A percentile compares a stretch with the other conserved stretches of the same genome.
Evolutionary conservation across 2,888 invertebrate species (phyloP).

Genomic region (Eumerus sabulonum): DNA sequence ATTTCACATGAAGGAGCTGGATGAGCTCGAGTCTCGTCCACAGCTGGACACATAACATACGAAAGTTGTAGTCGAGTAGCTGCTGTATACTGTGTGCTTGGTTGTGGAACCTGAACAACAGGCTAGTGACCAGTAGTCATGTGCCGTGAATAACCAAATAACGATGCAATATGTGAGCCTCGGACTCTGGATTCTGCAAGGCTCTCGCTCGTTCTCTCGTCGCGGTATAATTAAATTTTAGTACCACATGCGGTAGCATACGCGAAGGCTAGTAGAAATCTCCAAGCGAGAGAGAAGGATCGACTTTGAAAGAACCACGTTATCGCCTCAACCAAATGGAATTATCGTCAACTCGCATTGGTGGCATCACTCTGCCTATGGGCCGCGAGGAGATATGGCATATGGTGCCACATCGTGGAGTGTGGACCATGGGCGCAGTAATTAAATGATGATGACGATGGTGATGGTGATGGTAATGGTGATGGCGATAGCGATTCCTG

Average conservation of each 20-base stretch:
- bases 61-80: too few species aligned
- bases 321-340: constrained; percentile 63
- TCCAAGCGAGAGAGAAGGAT: background rate
- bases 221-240: constrained; percentile 64
- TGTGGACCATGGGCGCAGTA: constrained; percentile 5
- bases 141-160: constrained; percentile 63
- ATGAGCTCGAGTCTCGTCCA: background rate
- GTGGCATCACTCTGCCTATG: constrained; percentile 24
- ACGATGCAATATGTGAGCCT: constrained; percentile 11
- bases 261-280: background rate
- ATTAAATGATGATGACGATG: constrained; percentile 16
- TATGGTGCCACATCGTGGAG: constrained; percentile 29
- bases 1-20: constrained; percentile 41
- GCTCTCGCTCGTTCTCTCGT: constrained; percentile 24
- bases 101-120: background rate
- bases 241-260: constrained; percentile 33
- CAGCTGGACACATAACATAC: too few species aligned
- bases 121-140: constrained; percentile 17
- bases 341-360: constrained; percentile 55
- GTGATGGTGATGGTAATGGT: background rate
- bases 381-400: background rate
- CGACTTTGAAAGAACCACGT: constrained; percentile 50
- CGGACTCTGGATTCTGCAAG: constrained; percentile 4
- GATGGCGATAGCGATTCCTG: background rate
- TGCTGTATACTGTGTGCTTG: background rate